phyloP scores from a whole-genome alignment of 2,888 invertebrate species.

The Sarcophaga subvicina region DNA sequence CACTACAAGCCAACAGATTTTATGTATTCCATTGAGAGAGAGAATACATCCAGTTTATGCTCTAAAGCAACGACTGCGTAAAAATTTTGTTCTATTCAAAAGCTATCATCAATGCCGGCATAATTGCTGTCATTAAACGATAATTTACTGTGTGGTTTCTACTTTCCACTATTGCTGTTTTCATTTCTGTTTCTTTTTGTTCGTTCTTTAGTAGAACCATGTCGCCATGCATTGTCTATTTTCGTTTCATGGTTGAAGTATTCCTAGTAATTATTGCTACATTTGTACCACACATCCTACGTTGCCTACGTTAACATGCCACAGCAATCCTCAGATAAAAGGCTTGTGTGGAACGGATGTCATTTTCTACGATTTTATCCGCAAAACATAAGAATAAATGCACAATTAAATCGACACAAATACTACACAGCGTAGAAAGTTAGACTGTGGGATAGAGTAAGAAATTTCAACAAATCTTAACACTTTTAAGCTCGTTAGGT shows the following conservation, averaged over 20 bases:
- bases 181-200: not conserved
- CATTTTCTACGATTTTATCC: not conserved
- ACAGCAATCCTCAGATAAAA: not conserved
- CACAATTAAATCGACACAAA: not conserved
- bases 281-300: not conserved
- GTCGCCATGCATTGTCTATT: not conserved
- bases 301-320: not conserved
- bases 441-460: no score
- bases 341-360: not conserved
- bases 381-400: not conserved
- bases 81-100: not conserved
- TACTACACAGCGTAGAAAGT: no score
- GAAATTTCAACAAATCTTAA: no score
- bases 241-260: not conserved
- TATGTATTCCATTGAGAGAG: no score
- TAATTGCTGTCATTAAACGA: not conserved
- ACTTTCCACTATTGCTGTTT: not conserved
- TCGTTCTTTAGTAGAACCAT: not conserved
- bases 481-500: no score
- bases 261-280: not conserved
- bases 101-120: not conserved
- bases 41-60: not conserved
- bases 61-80: not conserved
- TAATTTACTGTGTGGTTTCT: not conserved
- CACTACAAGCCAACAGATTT: no score